Evolutionary conservation across 1,140 invertebrate species (phyloP).

Genomic region (Lucilia sericata): DNA sequence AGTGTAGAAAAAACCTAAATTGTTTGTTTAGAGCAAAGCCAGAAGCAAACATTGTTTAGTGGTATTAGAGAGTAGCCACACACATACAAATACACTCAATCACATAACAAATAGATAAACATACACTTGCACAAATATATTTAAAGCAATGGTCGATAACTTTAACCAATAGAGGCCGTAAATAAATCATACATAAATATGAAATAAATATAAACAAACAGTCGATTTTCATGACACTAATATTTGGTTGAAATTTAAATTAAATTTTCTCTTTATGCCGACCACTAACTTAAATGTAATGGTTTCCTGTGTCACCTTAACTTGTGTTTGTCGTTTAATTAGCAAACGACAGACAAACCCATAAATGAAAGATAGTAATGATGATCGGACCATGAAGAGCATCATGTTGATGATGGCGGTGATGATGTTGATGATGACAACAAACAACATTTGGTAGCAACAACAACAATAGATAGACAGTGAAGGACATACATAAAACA

Average conservation of each 20-base stretch:
- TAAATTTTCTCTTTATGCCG: too few relatives aligned
- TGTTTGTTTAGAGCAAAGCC: not conserved
- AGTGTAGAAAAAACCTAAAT: not conserved
- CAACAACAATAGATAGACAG: not conserved
- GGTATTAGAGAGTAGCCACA: constrained; percentile 21
- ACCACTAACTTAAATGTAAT: not conserved
- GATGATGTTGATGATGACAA: constrained; percentile 23
- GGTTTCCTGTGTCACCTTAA: constrained; percentile 39
- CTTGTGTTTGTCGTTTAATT: constrained; percentile 42
- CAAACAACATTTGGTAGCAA: constrained; percentile 24
- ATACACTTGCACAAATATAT: not conserved
- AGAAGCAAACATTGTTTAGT: constrained; percentile 29
- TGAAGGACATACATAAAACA: not conserved
- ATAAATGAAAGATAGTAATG: constrained; percentile 44
- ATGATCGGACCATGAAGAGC: not conserved
- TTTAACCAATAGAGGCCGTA: too few relatives aligned
- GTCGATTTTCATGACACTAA: too few relatives aligned
- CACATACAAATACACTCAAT: not conserved
- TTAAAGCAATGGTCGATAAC: too few relatives aligned
- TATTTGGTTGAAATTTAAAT: too few relatives aligned
- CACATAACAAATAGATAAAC: not conserved
- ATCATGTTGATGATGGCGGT: not conserved
- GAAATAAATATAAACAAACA: not conserved
- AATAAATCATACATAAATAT: too few relatives aligned
- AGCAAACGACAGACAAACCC: constrained; percentile 36